These are phyloP conservation scores for Pseudorhombus dupliciocellatus DNA, from an alignment of 2,113 vertebrate species.

Conservation along the genomic window DNA sequence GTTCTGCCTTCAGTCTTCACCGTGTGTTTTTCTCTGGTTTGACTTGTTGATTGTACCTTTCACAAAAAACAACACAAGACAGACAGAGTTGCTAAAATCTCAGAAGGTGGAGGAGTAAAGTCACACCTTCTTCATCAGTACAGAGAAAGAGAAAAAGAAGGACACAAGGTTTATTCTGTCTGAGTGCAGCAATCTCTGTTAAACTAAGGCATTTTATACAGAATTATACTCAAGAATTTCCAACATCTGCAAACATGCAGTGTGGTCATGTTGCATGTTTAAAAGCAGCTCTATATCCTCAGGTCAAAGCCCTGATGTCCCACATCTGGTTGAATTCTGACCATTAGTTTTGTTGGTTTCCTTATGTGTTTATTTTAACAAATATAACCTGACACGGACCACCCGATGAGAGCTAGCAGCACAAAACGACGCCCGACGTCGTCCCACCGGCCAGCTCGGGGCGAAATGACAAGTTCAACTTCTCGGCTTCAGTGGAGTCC, in stretches of 20 bases:
- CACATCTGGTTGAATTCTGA: too few relatives aligned
- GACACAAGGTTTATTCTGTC: neutral
- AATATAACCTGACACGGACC: neutral
- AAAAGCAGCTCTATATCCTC: too few relatives aligned
- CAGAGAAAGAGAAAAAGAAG: neutral
- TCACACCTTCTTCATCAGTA: neutral
- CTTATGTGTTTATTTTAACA: too few relatives aligned
- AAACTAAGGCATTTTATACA: too few relatives aligned
- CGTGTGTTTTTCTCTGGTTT: too few relatives aligned
- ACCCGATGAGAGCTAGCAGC: neutral
- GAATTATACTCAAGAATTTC: too few relatives aligned
- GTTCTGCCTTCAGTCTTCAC: neutral
- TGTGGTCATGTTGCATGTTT: too few relatives aligned
- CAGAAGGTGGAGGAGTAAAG: neutral
- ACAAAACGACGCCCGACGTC: neutral
- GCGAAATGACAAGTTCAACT: neutral
- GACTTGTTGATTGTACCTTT: too few relatives aligned
- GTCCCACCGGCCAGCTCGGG: neutral
- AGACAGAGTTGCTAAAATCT: conserved; percentile 30
- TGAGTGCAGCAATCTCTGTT: too few relatives aligned
- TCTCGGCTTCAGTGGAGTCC: neutral
- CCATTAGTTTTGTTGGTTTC: too few relatives aligned
- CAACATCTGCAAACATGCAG: too few relatives aligned
- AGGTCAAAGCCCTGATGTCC: too few relatives aligned
- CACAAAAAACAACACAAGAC: neutral